Percentiles rank a stretch among this genome's conserved stretches.
Conservation (phyloP, 64 coral and sea anemone species). For the Montipora cactus region DNA sequence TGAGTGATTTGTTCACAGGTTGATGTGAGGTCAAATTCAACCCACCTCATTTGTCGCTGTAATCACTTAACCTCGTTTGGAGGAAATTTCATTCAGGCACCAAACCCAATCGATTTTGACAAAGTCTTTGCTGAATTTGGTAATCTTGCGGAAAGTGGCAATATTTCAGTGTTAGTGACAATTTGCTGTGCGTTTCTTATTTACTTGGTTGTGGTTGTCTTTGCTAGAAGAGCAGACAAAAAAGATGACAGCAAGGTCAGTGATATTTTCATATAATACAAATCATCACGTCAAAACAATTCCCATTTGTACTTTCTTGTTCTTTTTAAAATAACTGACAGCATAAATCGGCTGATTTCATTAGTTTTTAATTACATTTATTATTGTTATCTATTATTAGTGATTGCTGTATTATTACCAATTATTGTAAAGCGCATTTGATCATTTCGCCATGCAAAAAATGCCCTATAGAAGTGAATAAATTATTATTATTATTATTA, state of each 20-base stretch:
- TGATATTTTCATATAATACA: too few relatives aligned
- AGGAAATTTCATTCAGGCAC: conserved; percentile 45
- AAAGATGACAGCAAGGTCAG: conserved; percentile 36
- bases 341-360: too few relatives aligned
- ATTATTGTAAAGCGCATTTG: too few relatives aligned
- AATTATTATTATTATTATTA: too few relatives aligned
- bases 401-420: too few relatives aligned
- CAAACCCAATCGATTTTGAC: conserved; percentile 42
- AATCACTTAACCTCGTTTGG: conserved; percentile 50
- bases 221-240: conserved; percentile 53
- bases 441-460: too few relatives aligned
- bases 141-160: conserved; percentile 25
- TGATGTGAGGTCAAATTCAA: neutral
- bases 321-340: too few relatives aligned
- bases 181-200: conserved; percentile 22
- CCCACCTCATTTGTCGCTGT: conserved; percentile 20
- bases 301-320: too few relatives aligned
- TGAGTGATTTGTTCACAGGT: neutral
- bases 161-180: conserved; percentile 41
- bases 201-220: conserved; percentile 24
- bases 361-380: too few relatives aligned
- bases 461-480: too few relatives aligned
- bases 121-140: conserved; percentile 50
- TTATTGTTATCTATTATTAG: too few relatives aligned
- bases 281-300: too few relatives aligned